A percentile compares a stretch with the other conserved stretches of the same genome.
These are phyloP conservation scores for fruit fly (Drosophila melanogaster) DNA, from an alignment of 1,140 invertebrate genomes.

Conservation along the genomic window DNA sequence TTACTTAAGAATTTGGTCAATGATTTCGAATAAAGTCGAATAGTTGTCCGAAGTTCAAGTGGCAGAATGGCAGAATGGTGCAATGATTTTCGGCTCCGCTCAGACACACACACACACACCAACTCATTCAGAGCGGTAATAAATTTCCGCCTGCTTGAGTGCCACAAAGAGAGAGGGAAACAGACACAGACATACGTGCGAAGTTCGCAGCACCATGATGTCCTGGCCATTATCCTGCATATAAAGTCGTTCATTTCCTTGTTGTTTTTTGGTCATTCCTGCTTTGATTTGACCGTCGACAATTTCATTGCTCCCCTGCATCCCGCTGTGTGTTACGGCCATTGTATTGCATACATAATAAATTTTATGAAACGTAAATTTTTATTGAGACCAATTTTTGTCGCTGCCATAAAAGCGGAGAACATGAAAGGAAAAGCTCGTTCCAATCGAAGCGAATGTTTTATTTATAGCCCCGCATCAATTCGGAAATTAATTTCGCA, in stretches of 20 bases:
- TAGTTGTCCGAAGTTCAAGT: constrained; percentile 48
- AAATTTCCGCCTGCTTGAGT: constrained; percentile 48
- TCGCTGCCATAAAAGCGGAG: constrained; percentile 69
- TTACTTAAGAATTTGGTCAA: constrained; percentile 65
- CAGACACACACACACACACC: constrained; percentile 7
- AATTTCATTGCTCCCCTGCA: constrained; percentile 1
- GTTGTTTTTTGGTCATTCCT: constrained; percentile 55
- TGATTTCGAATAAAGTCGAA: constrained; percentile 46
- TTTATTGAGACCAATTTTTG: constrained; percentile 82
- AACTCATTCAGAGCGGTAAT: constrained; percentile 27
- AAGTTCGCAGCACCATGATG: constrained; percentile 64
- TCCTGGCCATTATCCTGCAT: constrained; percentile 79
- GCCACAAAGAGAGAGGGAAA: constrained; percentile 23
- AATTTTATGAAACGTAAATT: constrained; percentile 83
- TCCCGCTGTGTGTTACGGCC: constrained; percentile 40
- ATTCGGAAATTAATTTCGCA: constrained; percentile 66
- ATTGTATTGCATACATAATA: constrained; percentile 81
- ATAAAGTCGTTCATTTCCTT: constrained; percentile 81
- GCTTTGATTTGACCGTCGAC: constrained; percentile 66
- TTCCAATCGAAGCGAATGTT: constrained; percentile 54
- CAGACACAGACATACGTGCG: constrained; percentile 12
- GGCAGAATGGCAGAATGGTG: constrained; percentile 27
- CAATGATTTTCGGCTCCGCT: constrained; percentile 24
- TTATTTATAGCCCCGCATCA: constrained; percentile 63
- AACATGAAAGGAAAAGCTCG: constrained; percentile 43